phyloP scores from a whole-genome alignment of 1,140 invertebrate species.

The Brachionus rubens region DNA sequence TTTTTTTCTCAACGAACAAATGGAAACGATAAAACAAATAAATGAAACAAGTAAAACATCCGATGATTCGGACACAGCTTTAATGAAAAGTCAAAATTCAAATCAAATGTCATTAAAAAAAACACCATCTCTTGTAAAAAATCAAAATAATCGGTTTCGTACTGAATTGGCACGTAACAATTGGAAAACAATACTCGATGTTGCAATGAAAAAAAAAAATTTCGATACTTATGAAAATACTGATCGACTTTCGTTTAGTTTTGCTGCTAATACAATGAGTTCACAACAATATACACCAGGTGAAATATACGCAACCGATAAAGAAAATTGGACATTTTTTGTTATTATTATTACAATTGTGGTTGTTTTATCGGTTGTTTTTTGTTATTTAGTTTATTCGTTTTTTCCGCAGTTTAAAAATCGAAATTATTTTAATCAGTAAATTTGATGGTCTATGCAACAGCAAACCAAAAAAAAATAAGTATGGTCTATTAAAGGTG shows the following conservation, averaged over 20 bases:
- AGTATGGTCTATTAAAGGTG: too few relatives aligned
- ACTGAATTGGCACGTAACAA: conserved; percentile 4
- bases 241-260: not conserved
- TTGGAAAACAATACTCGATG: conserved; percentile 22
- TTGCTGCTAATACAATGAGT: not conserved
- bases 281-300: conserved; percentile 12
- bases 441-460: too few relatives aligned
- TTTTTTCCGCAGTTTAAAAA: conserved; percentile 38
- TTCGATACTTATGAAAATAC: conserved; percentile 18
- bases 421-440: not conserved
- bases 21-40: too few relatives aligned
- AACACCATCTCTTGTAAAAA: not conserved
- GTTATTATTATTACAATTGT: conserved; percentile 33
- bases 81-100: not conserved
- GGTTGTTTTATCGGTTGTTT: conserved; percentile 28
- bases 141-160: conserved; percentile 2
- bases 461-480: too few relatives aligned
- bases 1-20: too few relatives aligned
- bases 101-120: not conserved
- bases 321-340: conserved; percentile 45
- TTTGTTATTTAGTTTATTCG: conserved; percentile 41
- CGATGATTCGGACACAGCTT: not conserved
- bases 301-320: conserved; percentile 35
- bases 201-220: conserved; percentile 32
- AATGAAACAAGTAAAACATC: not conserved